Percentiles rank a stretch among this genome's conserved stretches.
Evolutionary conservation across 2,888 invertebrate species (phyloP).

Genomic region (Sturmia bella): DNA sequence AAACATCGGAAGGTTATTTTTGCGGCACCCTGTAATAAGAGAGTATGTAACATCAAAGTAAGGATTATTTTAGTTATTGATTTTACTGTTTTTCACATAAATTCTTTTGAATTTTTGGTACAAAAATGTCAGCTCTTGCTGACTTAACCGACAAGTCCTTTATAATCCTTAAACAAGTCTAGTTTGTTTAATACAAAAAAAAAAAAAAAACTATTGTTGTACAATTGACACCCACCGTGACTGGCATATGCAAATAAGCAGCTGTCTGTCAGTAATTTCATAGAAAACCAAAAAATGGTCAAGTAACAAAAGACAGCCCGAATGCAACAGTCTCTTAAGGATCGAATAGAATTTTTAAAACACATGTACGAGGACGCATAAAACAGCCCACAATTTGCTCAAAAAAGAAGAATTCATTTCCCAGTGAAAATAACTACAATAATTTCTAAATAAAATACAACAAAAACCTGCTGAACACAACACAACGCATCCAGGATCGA

Average conservation of each 20-base stretch:
- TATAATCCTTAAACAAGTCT: conserved; percentile 16
- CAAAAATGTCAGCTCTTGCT: no score
- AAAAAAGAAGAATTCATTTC: background rate
- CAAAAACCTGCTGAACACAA: conserved; percentile 8
- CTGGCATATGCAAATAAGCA: conserved; percentile 66
- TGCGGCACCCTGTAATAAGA: no score
- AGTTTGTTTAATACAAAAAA: background rate
- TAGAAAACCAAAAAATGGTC: conserved; percentile 23
- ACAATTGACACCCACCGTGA: conserved; percentile 64
- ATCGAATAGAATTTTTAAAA: conserved; percentile 37
- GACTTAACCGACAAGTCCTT: conserved; percentile 37
- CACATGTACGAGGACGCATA: conserved; percentile 25
- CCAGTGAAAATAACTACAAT: conserved; percentile 41
- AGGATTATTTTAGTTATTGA: no score
- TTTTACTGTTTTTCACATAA: no score
- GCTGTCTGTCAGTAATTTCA: conserved; percentile 34
- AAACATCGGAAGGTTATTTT: no score
- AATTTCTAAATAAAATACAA: background rate
- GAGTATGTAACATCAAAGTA: no score
- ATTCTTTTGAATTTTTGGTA: no score
- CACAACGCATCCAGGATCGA: conserved; percentile 3
- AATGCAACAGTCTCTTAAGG: conserved; percentile 58
- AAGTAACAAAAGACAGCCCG: background rate
- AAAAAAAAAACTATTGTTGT: conserved; percentile 15
- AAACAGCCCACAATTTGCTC: background rate